These are phyloP conservation scores for Coregonus sp. DNA, from an alignment of 2,797 vertebrate species.

Conservation along the genomic window DNA sequence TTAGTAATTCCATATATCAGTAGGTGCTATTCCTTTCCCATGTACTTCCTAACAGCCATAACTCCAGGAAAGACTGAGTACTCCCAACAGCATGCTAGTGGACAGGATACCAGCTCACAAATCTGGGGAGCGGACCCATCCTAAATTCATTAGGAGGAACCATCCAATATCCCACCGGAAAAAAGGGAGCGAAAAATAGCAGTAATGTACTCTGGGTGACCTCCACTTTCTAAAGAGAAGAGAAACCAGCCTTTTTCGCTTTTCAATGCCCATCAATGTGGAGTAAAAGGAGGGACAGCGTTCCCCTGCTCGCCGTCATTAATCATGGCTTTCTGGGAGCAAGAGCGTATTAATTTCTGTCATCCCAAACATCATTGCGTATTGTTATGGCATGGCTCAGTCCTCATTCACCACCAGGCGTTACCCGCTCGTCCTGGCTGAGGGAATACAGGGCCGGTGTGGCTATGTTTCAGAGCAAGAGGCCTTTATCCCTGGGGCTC, in stretches of 20 bases:
- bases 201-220: conserved; percentile 93
- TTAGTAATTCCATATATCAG: background rate
- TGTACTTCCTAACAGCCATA: conserved; percentile 19
- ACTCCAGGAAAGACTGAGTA: conserved; percentile 27
- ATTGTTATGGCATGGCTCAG: conserved; percentile 91
- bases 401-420: conserved; percentile 86
- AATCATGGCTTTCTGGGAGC: conserved; percentile 97
- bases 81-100: background rate
- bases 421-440: conserved; percentile 80
- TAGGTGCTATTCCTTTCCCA: background rate
- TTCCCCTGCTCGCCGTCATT: conserved; percentile 88
- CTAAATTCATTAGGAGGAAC: conserved; percentile 79
- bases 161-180: conserved; percentile 36
- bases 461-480: conserved; percentile 87
- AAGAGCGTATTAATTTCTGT: conserved; percentile 99
- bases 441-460: conserved; percentile 84
- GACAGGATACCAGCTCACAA: conserved; percentile 17
- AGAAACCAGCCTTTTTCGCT: conserved; percentile 85
- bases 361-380: conserved; percentile 97
- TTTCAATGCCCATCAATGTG: conserved; percentile 96
- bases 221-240: conserved; percentile 88
- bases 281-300: conserved; percentile 90
- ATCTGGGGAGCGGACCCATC: conserved; percentile 66
- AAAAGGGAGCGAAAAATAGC: conserved; percentile 80
- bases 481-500: conserved; percentile 93